Evolutionary conservation across 2,797 vertebrate genomes (phyloP).

Genomic region (Nothura maculosa): DNA sequence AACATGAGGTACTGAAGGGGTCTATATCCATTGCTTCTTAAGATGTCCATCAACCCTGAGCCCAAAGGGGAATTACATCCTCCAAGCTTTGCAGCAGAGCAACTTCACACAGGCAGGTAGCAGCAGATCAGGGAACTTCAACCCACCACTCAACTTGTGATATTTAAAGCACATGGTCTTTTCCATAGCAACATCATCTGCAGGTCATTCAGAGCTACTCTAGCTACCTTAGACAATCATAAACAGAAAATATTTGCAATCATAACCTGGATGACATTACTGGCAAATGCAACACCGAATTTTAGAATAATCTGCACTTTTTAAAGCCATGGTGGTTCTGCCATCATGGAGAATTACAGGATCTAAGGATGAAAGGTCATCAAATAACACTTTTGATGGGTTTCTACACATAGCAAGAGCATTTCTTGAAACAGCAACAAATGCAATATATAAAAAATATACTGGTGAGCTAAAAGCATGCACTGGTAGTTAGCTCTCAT

Average conservation of each 20-base stretch:
- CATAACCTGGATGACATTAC: not conserved
- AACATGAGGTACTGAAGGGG: not conserved
- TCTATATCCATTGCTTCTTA: not conserved
- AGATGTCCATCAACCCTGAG: not conserved
- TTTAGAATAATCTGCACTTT: not conserved
- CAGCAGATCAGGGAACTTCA: not conserved
- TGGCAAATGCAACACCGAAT: not conserved
- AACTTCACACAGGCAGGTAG: not conserved
- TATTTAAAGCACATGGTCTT: not conserved
- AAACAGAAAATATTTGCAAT: conserved; percentile 1
- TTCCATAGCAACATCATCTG: not conserved
- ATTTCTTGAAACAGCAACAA: not conserved
- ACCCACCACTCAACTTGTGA: not conserved
- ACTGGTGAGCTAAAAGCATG: not conserved
- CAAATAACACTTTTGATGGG: not conserved
- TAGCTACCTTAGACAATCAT: not conserved
- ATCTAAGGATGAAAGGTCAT: not conserved
- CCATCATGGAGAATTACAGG: not conserved
- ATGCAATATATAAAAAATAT: not conserved
- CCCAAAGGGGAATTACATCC: not conserved
- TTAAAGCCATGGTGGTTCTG: not conserved
- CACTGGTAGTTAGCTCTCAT: not conserved
- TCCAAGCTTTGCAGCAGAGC: not conserved
- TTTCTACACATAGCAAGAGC: not conserved
- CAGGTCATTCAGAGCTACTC: not conserved